These are phyloP conservation scores for Caenorhabditis uteleia DNA, from an alignment of 2,888 invertebrate genomes.

Conservation along the genomic window DNA sequence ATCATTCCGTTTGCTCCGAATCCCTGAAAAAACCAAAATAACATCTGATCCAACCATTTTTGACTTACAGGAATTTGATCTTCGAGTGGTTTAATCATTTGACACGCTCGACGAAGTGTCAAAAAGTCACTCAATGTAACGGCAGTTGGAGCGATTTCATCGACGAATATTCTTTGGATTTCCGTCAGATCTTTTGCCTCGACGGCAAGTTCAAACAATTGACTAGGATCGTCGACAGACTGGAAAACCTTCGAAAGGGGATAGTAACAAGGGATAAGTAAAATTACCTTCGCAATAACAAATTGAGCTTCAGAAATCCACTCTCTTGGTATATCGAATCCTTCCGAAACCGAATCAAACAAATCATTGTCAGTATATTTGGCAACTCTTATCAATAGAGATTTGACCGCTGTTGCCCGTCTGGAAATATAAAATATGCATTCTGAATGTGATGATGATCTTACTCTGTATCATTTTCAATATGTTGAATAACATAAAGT, in stretches of 20 bases:
- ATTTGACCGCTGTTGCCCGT: conserved; percentile 14
- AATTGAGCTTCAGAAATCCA: conserved; percentile 51
- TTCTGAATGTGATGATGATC: conserved; percentile 4
- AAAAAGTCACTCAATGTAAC: conserved; percentile 37
- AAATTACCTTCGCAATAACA: conserved; percentile 35
- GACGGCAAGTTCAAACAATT: conserved; percentile 39
- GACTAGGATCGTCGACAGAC: conserved; percentile 9
- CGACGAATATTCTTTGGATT: conserved; percentile 38
- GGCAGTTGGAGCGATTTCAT: conserved; percentile 51
- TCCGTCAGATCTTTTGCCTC: conserved; percentile 23
- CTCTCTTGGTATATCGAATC: conserved; percentile 28
- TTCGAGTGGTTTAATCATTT: conserved; percentile 35
- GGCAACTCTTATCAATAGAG: conserved; percentile 33
- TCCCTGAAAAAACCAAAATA: no score
- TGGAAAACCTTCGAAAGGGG: conserved; percentile 5
- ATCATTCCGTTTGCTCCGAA: conserved; percentile 51
- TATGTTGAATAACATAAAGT: conserved; percentile 47
- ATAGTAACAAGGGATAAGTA: conserved; percentile 1
- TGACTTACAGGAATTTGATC: conserved; percentile 37
- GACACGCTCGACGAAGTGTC: conserved; percentile 26
- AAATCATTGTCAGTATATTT: conserved; percentile 8
- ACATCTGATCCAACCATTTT: no score
- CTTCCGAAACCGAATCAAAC: conserved; percentile 21
- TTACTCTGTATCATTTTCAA: conserved; percentile 49
- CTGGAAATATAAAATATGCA: conserved; percentile 8